phyloP scores from a whole-genome alignment of 2,113 vertebrate species.

The Ceuthmochares aereus region DNA sequence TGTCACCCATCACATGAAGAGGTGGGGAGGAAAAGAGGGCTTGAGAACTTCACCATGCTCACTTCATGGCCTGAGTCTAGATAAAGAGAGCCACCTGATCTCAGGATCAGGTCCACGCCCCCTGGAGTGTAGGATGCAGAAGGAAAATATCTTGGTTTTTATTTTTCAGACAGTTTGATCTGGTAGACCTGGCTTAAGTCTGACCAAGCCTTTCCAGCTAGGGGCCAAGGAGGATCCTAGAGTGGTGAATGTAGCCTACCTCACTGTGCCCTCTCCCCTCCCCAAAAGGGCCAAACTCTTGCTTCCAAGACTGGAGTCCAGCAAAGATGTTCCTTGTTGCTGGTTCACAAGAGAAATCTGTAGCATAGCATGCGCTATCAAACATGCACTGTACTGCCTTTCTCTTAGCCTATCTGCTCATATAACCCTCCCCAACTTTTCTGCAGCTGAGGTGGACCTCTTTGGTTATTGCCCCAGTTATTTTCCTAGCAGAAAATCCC shows the following conservation, averaged over 20 bases:
- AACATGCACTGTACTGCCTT: neutral
- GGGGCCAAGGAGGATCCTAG: neutral
- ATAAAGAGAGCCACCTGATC: neutral
- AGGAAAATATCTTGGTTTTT: neutral
- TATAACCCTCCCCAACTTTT: neutral
- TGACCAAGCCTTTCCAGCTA: neutral
- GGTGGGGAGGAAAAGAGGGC: no score
- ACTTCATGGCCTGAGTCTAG: neutral
- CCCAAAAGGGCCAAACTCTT: neutral
- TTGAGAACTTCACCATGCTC: accelerated
- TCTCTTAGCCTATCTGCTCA: neutral
- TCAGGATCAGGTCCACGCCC: no score
- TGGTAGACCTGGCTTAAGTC: neutral
- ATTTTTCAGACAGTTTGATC: neutral
- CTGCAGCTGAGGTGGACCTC: neutral
- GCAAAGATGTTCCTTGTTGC: neutral
- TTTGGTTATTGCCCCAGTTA: neutral
- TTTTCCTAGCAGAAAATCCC: neutral
- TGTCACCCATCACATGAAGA: neutral
- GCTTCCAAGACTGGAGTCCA: neutral
- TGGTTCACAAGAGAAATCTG: neutral
- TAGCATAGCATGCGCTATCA: neutral
- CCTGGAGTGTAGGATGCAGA: neutral
- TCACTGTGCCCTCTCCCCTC: neutral
- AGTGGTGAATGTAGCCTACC: neutral